Base-by-base conservation (phyloP, 2,113 vertebrate genomes). In the Sylvilagus bachmani region DNA sequence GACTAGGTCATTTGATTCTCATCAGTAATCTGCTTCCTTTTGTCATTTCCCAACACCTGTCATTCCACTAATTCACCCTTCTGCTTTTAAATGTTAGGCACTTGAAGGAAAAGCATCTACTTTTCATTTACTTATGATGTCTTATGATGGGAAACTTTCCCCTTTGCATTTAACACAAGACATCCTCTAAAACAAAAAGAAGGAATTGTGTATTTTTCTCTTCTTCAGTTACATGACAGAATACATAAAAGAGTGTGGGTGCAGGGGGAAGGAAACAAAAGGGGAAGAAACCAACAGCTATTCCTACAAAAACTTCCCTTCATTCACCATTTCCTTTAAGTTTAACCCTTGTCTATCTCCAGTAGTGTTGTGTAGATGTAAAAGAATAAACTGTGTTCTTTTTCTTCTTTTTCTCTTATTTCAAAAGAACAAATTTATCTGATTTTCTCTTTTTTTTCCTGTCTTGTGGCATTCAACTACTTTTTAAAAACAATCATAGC, bases 21-120 rank as follows among this genome's bases (percentile, higher is more conserved):
- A 78, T 97, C 33, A 96, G 85, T 94, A 95, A 97, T 83, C 69
- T 95, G 80, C 92, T 73, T 97, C 71, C 90, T 96, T 97, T 91
- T 87, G 92, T 96, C 49, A 92, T 6, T 95, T 84, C 36, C 92
- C 91, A 93, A 73, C 86, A 97, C 77, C 62, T 91, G 81, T 0
- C 92, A 75, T 93, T 4, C 4, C 12, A 58, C 71, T 93, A 90
- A 91, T 86, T 80, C 51, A 96, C 31, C 12, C 29, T 9, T 17
- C 84, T 96, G 90, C 79, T 97, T 94, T 75, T 90, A 97, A 97
- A 78, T 9, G 70, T 70, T 21, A 89, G 36, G 88, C 10, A 86
- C 27, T 81, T 90, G 51, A 70, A 80, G n/a, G 14, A 89, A 95
- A 90, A 95, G 21, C 8, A 49, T 10, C 38, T 49, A 22, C 55